Evolutionary conservation across 1,140 invertebrate genomes (phyloP), one percentile per base, ranked within the genome.

Genomic region (Achroia grisella): DNA sequence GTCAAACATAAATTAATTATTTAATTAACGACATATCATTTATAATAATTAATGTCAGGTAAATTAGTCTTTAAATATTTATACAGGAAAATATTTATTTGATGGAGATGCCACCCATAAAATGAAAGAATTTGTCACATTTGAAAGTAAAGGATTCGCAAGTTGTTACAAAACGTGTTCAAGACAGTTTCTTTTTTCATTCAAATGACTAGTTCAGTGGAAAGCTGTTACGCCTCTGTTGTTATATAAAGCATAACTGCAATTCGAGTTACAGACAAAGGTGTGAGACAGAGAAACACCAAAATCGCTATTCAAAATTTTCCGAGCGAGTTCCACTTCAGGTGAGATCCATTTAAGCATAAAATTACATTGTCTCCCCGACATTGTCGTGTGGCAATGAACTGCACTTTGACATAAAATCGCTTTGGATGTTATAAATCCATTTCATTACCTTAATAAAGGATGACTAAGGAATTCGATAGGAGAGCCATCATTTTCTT

Each of bases 381-480:
- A 73, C 80, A 82, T 80, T 84, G 80, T 84, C 65, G 67, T 52
- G 71, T 82, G 80, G 65, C 80, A 82, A 82, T 84, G 80, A 84
- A 84, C 80, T 84, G 68, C 78, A 82, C 80, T 84, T 84, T 82
- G 80, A 84, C 80, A 84, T 84, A 84, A 84, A 84, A 84, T 84
- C 56, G 65, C 73, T 73, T 75, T 82, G 60, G 71, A 68, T 52
- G 71, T 64, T 76, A 78, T 82, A 85, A 82, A 82, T 82, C 80
- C 71, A 70, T 81, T 85, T 85, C 71, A 85, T 82, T 82, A 56
- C 76, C 78, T 77, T 77, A 82, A 85, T 82, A 82, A 85, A 85
- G 67, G 60, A 58, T 71, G 76, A 80, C 71, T 73, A 65, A 76
- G 68, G 72, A 70, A 77, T 73, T 63, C 67, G 70, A 84, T 79